phyloP scores from a whole-genome alignment of 35 echinoderm and acorn worm genomes.

The Lytechinus variegatus region DNA sequence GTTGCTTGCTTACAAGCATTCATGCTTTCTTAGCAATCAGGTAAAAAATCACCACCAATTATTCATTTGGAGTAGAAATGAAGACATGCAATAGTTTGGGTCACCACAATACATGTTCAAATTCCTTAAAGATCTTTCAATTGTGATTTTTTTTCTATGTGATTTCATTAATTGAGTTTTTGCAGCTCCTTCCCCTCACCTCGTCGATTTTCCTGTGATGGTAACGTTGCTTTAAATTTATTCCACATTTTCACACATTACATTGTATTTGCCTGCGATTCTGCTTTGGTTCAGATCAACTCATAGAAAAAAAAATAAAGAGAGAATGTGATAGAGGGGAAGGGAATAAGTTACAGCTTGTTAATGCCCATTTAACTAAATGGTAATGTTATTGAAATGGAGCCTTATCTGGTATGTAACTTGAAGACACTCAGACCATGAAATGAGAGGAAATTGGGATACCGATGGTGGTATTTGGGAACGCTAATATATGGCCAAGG shows the following conservation, averaged over 20 bases:
- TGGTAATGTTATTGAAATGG: not conserved
- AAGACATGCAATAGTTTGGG: too few relatives aligned
- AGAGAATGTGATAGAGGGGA: not conserved
- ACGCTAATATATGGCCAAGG: not conserved
- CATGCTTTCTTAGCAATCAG: too few relatives aligned
- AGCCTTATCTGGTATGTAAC: not conserved
- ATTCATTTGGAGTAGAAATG: too few relatives aligned
- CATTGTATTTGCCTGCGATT: not conserved
- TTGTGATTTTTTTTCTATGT: too few relatives aligned
- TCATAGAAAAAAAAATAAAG: not conserved
- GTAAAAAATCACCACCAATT: too few relatives aligned
- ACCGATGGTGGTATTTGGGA: not conserved
- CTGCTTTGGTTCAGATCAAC: not conserved
- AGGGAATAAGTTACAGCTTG: not conserved
- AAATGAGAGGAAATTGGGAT: not conserved
- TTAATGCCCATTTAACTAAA: not conserved
- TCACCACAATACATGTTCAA: too few relatives aligned
- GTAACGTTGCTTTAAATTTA: not conserved
- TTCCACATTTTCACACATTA: not conserved
- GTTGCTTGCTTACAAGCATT: too few relatives aligned
- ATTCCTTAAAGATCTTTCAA: too few relatives aligned
- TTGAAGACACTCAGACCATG: not conserved
- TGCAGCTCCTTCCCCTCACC: not conserved
- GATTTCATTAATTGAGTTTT: too few relatives aligned
- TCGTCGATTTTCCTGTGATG: not conserved